Conservation (phyloP, 1,140 invertebrate species). For the Eupeodes corollae region DNA sequence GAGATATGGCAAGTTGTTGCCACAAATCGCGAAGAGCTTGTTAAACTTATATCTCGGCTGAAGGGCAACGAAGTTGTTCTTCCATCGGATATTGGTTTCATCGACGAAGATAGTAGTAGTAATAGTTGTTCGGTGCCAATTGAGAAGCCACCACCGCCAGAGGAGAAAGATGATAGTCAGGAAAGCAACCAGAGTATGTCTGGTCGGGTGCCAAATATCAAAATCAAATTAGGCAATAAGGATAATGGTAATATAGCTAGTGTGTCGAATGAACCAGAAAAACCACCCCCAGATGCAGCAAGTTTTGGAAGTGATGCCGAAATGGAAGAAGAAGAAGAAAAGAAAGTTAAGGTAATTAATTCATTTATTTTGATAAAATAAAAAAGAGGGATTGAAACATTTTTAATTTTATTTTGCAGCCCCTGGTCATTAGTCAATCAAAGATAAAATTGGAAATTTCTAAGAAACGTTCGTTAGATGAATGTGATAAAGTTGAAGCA, state of each 20-base stretch:
- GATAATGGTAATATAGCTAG: conserved; percentile 1
- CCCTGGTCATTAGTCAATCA: conserved; percentile 21
- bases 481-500: conserved; percentile 5
- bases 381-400: neutral
- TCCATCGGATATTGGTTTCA: conserved; percentile 41
- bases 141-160: conserved; percentile 30
- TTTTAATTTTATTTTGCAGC: conserved; percentile 9
- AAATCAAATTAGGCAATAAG: conserved; percentile 26
- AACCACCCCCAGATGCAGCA: neutral
- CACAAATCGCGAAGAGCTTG: conserved; percentile 65
- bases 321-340: conserved; percentile 12
- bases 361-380: neutral
- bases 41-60: conserved; percentile 58
- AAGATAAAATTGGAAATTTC: conserved; percentile 17
- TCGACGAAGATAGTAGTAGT: conserved; percentile 57
- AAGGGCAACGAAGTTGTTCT: conserved; percentile 52
- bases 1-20: conserved; percentile 90
- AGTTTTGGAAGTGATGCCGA: conserved; percentile 2
- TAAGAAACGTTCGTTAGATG: conserved; percentile 20
- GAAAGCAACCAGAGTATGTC: conserved; percentile 10
- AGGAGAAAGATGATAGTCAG: conserved; percentile 23
- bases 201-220: conserved; percentile 24
- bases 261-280: too few relatives aligned
- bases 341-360: conserved; percentile 3
- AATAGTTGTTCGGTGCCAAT: conserved; percentile 15